A percentile compares a stretch with the other conserved stretches of the same genome.
phyloP scores from a whole-genome alignment of 2,888 invertebrate species.

The Aspidiotus rigidus region DNA sequence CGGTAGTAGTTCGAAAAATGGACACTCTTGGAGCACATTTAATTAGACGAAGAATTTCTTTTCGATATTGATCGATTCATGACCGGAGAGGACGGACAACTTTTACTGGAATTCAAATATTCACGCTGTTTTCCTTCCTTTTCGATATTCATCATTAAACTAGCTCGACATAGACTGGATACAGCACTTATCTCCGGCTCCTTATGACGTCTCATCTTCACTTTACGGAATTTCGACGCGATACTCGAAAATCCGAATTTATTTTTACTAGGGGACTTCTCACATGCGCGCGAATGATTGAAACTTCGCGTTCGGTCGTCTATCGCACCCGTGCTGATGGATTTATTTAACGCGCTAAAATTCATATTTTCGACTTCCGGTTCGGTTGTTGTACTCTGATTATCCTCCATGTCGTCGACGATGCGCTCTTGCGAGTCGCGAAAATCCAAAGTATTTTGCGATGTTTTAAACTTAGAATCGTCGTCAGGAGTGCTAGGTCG shows the following conservation, averaged over 20 bases:
- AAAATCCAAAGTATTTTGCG: background rate
- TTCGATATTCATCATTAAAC: slow-evolving; percentile 25
- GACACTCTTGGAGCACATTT: background rate
- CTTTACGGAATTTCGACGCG: slow-evolving; percentile 53
- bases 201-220: slow-evolving; percentile 46
- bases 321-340: slow-evolving; percentile 45
- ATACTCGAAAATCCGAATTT: slow-evolving; percentile 50
- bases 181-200: slow-evolving; percentile 40
- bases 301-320: slow-evolving; percentile 24
- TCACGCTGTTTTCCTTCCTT: slow-evolving; percentile 14
- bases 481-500: background rate
- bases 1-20: no score
- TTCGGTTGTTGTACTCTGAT: background rate
- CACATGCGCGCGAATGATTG: background rate
- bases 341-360: slow-evolving; percentile 44
- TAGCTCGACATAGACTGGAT: slow-evolving; percentile 28
- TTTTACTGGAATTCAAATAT: slow-evolving; percentile 37
- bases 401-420: background rate
- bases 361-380: slow-evolving; percentile 46
- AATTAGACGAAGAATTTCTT: slow-evolving; percentile 30
- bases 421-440: background rate
- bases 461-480: background rate
- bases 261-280: slow-evolving; percentile 33
- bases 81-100: slow-evolving; percentile 41
- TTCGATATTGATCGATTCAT: slow-evolving; percentile 35